Evolutionary conservation across 2,888 invertebrate species (phyloP).

Genomic region (Melanargia galathea): DNA sequence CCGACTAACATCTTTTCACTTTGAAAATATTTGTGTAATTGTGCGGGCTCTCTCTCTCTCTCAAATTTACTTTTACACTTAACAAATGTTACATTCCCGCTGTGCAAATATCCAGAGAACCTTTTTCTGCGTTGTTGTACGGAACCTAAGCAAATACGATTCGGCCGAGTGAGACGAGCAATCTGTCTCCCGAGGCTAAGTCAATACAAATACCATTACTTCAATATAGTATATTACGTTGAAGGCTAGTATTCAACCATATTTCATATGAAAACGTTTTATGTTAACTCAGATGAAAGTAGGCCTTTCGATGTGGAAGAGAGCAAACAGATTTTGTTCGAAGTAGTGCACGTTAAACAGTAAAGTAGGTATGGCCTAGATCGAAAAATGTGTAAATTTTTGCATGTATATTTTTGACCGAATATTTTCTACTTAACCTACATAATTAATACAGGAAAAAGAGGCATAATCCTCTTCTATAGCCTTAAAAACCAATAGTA

Average conservation of each 20-base stretch:
- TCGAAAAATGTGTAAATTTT: slow-evolving; percentile 19
- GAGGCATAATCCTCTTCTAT: background rate
- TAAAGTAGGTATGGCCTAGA: slow-evolving; percentile 29
- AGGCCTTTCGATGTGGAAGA: slow-evolving; percentile 34
- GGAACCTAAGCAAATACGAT: slow-evolving; percentile 51
- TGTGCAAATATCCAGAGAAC: slow-evolving; percentile 50
- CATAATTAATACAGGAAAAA: background rate
- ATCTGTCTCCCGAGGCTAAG: slow-evolving; percentile 37
- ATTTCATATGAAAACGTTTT: slow-evolving; percentile 36
- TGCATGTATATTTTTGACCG: background rate
- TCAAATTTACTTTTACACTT: slow-evolving; percentile 58
- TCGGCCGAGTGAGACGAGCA: slow-evolving; percentile 41
- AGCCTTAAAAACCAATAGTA: background rate
- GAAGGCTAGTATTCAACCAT: slow-evolving; percentile 27
- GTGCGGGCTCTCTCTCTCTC: slow-evolving; percentile 42
- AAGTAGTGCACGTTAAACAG: slow-evolving; percentile 27
- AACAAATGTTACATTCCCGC: slow-evolving; percentile 50
- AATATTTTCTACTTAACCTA: slow-evolving; percentile 1
- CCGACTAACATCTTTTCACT: slow-evolving; percentile 40
- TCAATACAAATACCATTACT: slow-evolving; percentile 41
- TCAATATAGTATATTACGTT: too few species aligned
- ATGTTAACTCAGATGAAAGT: slow-evolving; percentile 35
- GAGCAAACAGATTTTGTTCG: slow-evolving; percentile 34
- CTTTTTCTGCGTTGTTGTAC: slow-evolving; percentile 46
- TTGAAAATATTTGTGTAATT: slow-evolving; percentile 44